Conservation (phyloP, 2,797 vertebrate genomes). For the Ctenopoma multispine region DNA sequence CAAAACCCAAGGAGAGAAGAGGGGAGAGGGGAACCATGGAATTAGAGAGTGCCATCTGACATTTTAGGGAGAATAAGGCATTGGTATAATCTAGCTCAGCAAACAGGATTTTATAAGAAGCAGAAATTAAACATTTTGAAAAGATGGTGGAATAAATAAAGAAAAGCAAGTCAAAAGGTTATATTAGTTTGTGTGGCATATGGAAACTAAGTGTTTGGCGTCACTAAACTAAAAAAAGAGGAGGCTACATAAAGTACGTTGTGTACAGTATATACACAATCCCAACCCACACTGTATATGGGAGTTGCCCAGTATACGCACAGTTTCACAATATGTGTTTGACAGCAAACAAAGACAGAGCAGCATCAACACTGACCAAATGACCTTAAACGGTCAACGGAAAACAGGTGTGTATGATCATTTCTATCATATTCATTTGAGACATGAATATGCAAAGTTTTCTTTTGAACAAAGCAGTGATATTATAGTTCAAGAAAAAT, state of each 20-base stretch:
- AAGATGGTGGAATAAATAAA: constrained; percentile 38
- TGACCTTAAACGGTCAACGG: constrained; percentile 50
- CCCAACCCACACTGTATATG: constrained; percentile 33
- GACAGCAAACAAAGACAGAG: constrained; percentile 66
- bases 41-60: constrained; percentile 64
- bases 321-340: constrained; percentile 62
- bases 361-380: constrained; percentile 55
- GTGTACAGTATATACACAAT: constrained; percentile 65
- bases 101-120: constrained; percentile 63
- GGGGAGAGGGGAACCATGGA: constrained; percentile 40
- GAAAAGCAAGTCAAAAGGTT: constrained; percentile 50
- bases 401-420: constrained; percentile 24
- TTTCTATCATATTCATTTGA: background rate
- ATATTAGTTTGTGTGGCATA: constrained; percentile 39
- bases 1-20: constrained; percentile 28
- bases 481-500: constrained; percentile 4
- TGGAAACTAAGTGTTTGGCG: constrained; percentile 3
- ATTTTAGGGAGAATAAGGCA: constrained; percentile 59
- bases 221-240: too few relatives aligned
- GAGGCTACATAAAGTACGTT: constrained; percentile 2
- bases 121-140: constrained; percentile 29
- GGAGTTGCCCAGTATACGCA: constrained; percentile 44
- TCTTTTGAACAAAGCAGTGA: constrained; percentile 1
- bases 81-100: constrained; percentile 50
- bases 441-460: too few relatives aligned